These are phyloP conservation scores for Lepus timidus DNA, from an alignment of 2,113 vertebrate species.

Conservation along the genomic window DNA sequence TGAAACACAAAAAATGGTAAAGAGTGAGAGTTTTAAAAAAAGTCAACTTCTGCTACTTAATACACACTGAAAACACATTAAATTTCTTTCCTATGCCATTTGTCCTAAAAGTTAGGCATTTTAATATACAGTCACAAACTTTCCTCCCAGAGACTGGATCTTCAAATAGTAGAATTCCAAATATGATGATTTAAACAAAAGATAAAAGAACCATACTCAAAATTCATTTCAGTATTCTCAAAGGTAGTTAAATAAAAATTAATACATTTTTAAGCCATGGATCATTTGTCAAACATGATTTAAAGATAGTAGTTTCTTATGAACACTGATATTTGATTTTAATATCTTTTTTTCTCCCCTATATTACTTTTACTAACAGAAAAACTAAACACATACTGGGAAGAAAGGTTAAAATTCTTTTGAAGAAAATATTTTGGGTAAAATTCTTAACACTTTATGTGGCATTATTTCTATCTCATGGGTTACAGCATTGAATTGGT, in stretches of 20 bases:
- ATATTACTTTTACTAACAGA: constrained; percentile 38
- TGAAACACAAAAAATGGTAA: constrained; percentile 79
- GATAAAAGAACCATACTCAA: constrained; percentile 16
- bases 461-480: constrained; percentile 25
- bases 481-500: not conserved
- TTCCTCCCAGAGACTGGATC: not conserved
- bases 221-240: constrained; percentile 48
- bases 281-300: constrained; percentile 42
- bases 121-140: constrained; percentile 10
- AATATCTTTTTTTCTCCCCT: constrained; percentile 5
- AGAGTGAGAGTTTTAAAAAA: not conserved
- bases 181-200: constrained; percentile 1
- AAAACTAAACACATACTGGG: not conserved
- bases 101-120: not conserved
- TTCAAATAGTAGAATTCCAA: constrained; percentile 28
- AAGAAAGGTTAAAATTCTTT: not conserved
- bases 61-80: constrained; percentile 40
- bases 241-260: constrained; percentile 46
- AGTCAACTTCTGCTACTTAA: not conserved
- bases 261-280: not conserved
- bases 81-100: not conserved
- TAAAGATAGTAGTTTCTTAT: constrained; percentile 2
- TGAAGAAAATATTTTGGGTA: not conserved
- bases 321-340: constrained; percentile 1
- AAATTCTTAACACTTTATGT: constrained; percentile 36